A percentile compares a stretch with the other conserved stretches of the same genome.
phyloP scores from a whole-genome alignment of 2,113 vertebrate genomes.

The Acrocephalus arundinaceus region DNA sequence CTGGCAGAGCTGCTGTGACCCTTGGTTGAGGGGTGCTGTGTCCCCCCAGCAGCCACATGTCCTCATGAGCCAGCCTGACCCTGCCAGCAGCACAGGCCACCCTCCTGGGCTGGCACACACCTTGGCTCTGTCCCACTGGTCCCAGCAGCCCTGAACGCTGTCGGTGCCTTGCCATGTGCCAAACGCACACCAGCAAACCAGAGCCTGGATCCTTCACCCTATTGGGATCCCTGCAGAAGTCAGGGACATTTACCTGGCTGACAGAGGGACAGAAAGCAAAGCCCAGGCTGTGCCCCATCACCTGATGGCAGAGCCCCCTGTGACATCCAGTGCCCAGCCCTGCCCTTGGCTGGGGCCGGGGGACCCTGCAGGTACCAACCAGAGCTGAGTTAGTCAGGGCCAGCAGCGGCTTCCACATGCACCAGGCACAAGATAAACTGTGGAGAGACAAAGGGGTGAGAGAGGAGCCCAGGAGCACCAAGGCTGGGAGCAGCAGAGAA shows the following conservation, averaged over 20 bases:
- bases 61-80: neutral
- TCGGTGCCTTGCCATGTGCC: fast-evolving
- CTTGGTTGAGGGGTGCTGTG: neutral
- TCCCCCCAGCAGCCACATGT: neutral
- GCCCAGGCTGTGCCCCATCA: neutral
- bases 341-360: neutral
- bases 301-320: neutral
- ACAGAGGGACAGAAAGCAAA: neutral
- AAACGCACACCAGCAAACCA: neutral
- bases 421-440: constrained; percentile 16
- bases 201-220: neutral
- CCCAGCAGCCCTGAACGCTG: neutral
- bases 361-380: neutral
- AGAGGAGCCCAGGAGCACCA: neutral
- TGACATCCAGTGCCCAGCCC: neutral
- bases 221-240: neutral
- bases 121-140: neutral
- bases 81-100: neutral
- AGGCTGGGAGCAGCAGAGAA: neutral
- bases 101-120: fast-evolving
- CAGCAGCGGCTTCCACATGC: neutral
- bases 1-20: neutral
- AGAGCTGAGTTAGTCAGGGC: constrained; percentile 23
- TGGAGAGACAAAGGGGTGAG: constrained; percentile 15
- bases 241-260: fast-evolving